Base-by-base conservation (phyloP, 2,113 vertebrate species). In the Anolis carolinensis region DNA sequence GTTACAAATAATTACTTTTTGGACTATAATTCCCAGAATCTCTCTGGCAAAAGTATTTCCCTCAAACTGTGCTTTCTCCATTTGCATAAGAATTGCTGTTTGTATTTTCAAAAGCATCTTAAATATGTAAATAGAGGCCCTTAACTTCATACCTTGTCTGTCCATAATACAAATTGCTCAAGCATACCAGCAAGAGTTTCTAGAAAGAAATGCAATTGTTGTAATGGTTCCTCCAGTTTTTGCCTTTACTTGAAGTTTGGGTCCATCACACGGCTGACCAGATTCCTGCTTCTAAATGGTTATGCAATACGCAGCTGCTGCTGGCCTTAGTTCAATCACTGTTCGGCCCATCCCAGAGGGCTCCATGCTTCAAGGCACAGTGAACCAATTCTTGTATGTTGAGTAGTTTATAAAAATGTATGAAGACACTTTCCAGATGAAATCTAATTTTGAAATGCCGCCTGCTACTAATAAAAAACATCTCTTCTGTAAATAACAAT, bases 391-490 rank as follows among this genome's bases (percentile, higher is more conserved):
- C 59, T 84, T 75, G 39, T 76, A 67, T 25, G 34, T 1, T 48
- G 20, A 76, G 65, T 63, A 67, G 73, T 76, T 76, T n/a, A 67
- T 67, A 50, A 84, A 52, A 50, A 30, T 48, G n/a, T 25, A 67
- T 74, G 62, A 36, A 39, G 63, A 18, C 39, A 65, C 52, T 0
- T 65, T 84, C 6, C 5, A 5, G 74, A 82, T 9, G 67, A 83
- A 90, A 67, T 75, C 36, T 67, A 90, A 86, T 27, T 2, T 76
- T 82, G 1, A 32, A 77, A 18, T 36, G 73, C 85, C 86, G 70
- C 0, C 79, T 86, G n/a, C 52, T 81, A 76, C 71, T 44, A 85
- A 89, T 36, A 79, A 81, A 89, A 20, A 4, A 16, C 20, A 73
- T 65, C 34, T 71, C 5, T 82, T 85, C 68, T 85, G 16, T 82